Base-by-base conservation (phyloP, 2,113 vertebrate species). In the Catharus minimus region DNA sequence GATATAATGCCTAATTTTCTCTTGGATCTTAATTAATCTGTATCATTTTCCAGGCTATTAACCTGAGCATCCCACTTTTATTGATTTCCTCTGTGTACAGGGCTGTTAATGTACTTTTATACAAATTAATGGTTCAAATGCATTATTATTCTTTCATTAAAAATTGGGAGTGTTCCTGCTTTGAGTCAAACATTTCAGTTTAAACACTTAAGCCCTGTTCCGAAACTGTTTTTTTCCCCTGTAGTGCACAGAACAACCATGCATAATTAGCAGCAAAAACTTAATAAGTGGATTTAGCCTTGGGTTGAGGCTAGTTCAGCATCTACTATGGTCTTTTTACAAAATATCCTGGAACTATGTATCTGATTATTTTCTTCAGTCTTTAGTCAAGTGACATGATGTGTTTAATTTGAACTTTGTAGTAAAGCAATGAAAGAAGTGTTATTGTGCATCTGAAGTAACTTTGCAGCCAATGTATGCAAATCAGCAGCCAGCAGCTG, bases 1-100 rank as follows among this genome's bases (percentile, higher is more conserved):
- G 11, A 65, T 43, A 53, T 72, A 5, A n/a, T 47, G 39, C 21
- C 55, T 61, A 23, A 58, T 88, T 88, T 75, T 79, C 53, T 87
- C 15, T 23, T 27, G 60, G 39, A 79, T 79, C 15, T 68, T 78
- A 60, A 55, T 69, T 78, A 60, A 55, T 69, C 83, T 74, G 60
- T 91, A 78, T 75, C 41, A 61, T 65, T 89, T 93, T 91, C 64
- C 58, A 80, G 28, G 9, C 38, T 82, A 44, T 87, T 94, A 87
- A 67, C 15, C 39, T 69, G 75, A 68, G 61, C 68, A 64, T 72
- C 24, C n/a, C 26, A 41, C 26, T 68, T 10, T 46, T 64, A 52
- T 0, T 87, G 44, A 78, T 87, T 43, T 57, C 10, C 11, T 88
- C 10, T 75, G 23, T 21, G 53, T 41, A 62, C 18, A 76, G 41